A percentile compares a stretch with the other conserved stretches of the same genome.
Evolutionary conservation across 2,888 invertebrate species (phyloP).

Genomic region (Spilarctia lutea): DNA sequence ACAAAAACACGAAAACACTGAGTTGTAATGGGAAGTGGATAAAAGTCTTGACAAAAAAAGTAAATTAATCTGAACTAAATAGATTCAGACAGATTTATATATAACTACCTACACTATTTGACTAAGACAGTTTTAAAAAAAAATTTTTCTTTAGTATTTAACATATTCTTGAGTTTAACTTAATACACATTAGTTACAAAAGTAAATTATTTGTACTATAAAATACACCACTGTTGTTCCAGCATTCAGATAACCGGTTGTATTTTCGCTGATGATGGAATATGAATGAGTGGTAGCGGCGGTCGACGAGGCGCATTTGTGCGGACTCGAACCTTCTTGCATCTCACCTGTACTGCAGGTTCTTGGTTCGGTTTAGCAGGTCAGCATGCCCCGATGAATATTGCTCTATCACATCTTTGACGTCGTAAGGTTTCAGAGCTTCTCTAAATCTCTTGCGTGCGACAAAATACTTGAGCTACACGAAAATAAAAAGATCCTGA

Average conservation of each 20-base stretch:
- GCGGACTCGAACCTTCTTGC: constrained; percentile 49
- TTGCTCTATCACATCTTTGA: constrained; percentile 97
- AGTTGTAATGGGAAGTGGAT: neutral
- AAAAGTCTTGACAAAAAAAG: neutral
- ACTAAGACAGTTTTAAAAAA: neutral
- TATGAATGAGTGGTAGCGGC: constrained; percentile 58
- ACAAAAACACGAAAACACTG: constrained; percentile 14
- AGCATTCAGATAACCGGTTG: constrained; percentile 17
- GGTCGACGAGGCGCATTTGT: constrained; percentile 38
- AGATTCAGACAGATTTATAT: constrained; percentile 9
- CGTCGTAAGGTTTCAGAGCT: constrained; percentile 97
- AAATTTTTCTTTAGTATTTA: constrained; percentile 9
- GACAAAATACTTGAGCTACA: constrained; percentile 95
- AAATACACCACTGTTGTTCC: constrained; percentile 18
- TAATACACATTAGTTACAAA: constrained; percentile 33
- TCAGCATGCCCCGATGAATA: constrained; percentile 96
- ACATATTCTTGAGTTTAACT: neutral
- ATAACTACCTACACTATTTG: constrained; percentile 9
- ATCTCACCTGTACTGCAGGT: constrained; percentile 93
- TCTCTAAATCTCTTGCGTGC: constrained; percentile 96
- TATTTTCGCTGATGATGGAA: constrained; percentile 54
- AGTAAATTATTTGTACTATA: constrained; percentile 31
- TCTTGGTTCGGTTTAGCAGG: constrained; percentile 95
- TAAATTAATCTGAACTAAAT: constrained; percentile 6
- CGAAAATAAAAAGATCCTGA: constrained; percentile 81